Evolutionary conservation across 1,140 invertebrate species (phyloP).

Genomic region (Anoplophora glabripennis): DNA sequence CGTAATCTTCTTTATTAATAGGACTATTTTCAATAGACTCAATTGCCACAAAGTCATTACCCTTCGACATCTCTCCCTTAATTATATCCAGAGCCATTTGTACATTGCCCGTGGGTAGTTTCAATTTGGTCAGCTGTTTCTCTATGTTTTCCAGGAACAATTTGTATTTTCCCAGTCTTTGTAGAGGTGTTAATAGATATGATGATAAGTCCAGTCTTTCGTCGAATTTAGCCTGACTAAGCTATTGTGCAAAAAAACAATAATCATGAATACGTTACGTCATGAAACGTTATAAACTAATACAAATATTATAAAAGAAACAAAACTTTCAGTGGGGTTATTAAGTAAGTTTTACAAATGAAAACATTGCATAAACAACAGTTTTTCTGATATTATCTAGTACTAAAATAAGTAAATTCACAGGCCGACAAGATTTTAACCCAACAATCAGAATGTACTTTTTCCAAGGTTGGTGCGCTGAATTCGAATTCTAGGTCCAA

Average conservation of each 20-base stretch:
- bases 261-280: conserved; percentile 1
- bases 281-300: too few relatives aligned
- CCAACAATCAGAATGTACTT: too few relatives aligned
- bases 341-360: too few relatives aligned
- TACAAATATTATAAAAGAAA: too few relatives aligned
- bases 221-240: conserved; percentile 28
- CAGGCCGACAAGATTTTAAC: too few relatives aligned
- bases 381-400: too few relatives aligned
- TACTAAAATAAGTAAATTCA: too few relatives aligned
- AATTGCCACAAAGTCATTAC: conserved; percentile 40
- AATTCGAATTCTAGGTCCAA: too few relatives aligned
- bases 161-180: conserved; percentile 40
- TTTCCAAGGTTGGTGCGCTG: too few relatives aligned
- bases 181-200: conserved; percentile 40
- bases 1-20: conserved; percentile 31
- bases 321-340: too few relatives aligned
- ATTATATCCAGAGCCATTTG: conserved; percentile 32
- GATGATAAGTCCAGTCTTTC: conserved; percentile 37
- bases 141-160: conserved; percentile 38
- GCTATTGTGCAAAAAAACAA: conserved; percentile 8
- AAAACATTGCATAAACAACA: too few relatives aligned
- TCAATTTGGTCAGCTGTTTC: conserved; percentile 31
- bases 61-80: conserved; percentile 33
- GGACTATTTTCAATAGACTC: conserved; percentile 36
- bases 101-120: conserved; percentile 15